These are phyloP conservation scores for Rhipidura dahli DNA, from an alignment of 2,113 vertebrate species.

Conservation along the genomic window DNA sequence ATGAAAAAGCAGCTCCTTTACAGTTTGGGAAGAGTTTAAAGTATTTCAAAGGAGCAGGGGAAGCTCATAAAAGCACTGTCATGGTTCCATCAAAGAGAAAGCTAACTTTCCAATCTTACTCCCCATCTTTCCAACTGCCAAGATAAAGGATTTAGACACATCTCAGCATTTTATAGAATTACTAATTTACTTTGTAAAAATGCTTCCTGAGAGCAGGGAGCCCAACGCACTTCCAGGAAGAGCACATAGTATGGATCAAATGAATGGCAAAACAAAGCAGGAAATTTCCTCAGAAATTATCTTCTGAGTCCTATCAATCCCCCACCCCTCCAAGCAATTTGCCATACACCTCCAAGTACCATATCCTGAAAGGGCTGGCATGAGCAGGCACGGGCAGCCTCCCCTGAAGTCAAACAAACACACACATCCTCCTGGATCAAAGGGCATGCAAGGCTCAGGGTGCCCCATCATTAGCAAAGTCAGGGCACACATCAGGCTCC, in stretches of 20 bases:
- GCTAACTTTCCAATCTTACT: neutral
- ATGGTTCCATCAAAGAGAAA: neutral
- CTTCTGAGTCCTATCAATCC: neutral
- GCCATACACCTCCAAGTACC: neutral
- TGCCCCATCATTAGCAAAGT: neutral
- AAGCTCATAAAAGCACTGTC: neutral
- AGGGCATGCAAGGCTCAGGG: neutral
- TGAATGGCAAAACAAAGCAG: neutral
- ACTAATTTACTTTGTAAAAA: neutral
- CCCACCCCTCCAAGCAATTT: neutral
- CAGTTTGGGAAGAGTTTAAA: neutral
- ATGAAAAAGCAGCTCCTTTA: neutral
- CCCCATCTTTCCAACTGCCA: neutral
- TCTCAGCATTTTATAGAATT: neutral
- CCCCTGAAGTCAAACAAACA: neutral
- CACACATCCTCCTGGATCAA: neutral
- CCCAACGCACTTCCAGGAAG: neutral
- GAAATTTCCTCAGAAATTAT: neutral
- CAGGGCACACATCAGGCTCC: neutral
- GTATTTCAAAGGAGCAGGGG: neutral
- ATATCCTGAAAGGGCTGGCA: neutral
- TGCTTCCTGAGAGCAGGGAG: neutral
- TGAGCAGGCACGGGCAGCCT: neutral
- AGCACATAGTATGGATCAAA: rapidly evolving
- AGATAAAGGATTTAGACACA: neutral